Conservation (phyloP, 35 echinoderm and acorn worm genomes). For the Apostichopus californicus region DNA sequence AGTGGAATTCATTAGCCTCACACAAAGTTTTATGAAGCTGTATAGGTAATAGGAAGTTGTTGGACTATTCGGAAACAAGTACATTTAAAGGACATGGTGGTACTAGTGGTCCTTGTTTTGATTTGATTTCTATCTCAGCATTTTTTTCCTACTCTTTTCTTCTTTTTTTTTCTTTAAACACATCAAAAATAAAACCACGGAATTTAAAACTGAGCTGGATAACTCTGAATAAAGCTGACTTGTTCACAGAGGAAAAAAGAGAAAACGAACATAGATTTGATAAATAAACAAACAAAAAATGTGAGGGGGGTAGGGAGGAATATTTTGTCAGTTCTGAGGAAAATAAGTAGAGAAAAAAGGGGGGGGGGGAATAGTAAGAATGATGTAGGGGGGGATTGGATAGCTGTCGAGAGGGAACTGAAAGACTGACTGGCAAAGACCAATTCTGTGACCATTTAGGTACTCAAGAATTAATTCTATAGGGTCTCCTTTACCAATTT, state of each 20-base stretch:
- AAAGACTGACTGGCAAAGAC: too few relatives aligned
- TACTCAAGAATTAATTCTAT: too few relatives aligned
- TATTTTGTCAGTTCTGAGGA: too few relatives aligned
- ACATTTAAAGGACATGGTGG: background rate
- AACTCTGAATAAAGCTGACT: background rate
- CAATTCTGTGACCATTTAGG: too few relatives aligned
- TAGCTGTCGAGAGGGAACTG: too few relatives aligned
- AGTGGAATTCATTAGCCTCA: conserved; percentile 30
- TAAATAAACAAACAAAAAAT: background rate
- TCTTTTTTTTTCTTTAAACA: background rate
- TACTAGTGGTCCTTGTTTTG: background rate
- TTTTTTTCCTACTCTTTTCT: background rate
- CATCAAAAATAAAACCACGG: background rate
- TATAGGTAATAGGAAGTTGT: background rate
- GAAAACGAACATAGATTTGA: background rate
- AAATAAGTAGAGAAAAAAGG: too few relatives aligned
- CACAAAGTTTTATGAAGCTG: conserved; percentile 45
- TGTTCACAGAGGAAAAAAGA: background rate
- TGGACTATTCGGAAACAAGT: conserved; percentile 12
- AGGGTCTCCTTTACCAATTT: too few relatives aligned
- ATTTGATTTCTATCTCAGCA: too few relatives aligned
- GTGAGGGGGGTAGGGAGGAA: too few relatives aligned
- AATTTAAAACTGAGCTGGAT: background rate
- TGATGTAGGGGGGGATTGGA: too few relatives aligned
- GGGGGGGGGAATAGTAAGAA: too few relatives aligned